A percentile compares a stretch with the other conserved stretches of the same genome.
phyloP scores from a whole-genome alignment of 2,888 invertebrate genomes.

The Rotaria sp. region DNA sequence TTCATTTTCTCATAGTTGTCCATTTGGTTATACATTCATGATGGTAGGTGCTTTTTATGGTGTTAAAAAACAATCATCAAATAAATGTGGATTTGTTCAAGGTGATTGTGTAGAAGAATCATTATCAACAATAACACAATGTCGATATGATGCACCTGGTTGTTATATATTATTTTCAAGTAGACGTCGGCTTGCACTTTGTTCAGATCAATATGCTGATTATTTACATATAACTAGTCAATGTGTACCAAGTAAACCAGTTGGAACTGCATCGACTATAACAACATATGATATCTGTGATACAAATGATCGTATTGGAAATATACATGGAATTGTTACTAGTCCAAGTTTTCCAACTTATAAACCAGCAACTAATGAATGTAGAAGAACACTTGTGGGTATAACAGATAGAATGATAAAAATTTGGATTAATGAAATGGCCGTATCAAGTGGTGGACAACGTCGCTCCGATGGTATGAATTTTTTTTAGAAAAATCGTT shows the following conservation, averaged over 20 bases:
- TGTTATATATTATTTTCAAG: background rate
- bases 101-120: background rate
- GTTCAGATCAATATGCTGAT: constrained; percentile 32
- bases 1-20: background rate
- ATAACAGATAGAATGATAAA: constrained; percentile 26
- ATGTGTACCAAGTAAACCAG: constrained; percentile 30
- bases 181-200: background rate
- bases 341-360: constrained; percentile 37
- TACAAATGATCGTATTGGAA: background rate
- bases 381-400: constrained; percentile 7
- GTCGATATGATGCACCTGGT: background rate
- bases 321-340: constrained; percentile 22
- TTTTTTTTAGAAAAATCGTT: too few relatives aligned
- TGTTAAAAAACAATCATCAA: background rate
- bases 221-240: constrained; percentile 31
- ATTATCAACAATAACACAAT: background rate
- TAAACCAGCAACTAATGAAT: constrained; percentile 1
- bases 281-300: constrained; percentile 30
- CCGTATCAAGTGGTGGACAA: constrained; percentile 17
- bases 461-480: background rate
- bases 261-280: background rate
- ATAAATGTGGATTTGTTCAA: background rate
- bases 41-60: background rate
- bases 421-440: constrained; percentile 36
- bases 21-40: background rate